Base-by-base conservation (phyloP, 1,140 invertebrate species). In the Samia ricini region DNA sequence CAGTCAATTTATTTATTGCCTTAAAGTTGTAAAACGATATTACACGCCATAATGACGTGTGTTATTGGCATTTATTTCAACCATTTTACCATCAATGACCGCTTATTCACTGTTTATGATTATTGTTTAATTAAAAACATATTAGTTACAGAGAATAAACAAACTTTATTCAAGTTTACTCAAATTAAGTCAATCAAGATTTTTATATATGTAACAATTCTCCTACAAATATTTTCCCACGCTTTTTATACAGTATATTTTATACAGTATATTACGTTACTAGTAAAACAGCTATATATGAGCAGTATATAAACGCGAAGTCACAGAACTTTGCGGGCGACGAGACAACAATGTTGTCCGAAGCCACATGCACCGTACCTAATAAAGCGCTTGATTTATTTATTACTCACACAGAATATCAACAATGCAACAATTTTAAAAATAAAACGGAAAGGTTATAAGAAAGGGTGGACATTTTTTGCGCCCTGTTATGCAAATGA, bases 1-100 rank as follows among this genome's bases (percentile, higher is more conserved):
- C 83, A 89, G 85, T 88, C 83, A 83, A 85, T 88, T 84, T 87
- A 88, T 89, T 89, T 89, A 89, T 88, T 86, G 85, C 87, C 76
- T 80, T 83, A 76, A 85, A 88, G 85, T 88, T 87, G 87, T 89
- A 88, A 89, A 89, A 82, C 83, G 74, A 88, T 89, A 87, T 88
- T 87, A 88, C 79, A 88, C 80, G 84, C 79, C 68, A 85, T 89
- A 87, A 89, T 89, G 80, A 89, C 68, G 87, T 86, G 85, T 85
- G 84, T 83, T 85, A 88, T 86, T 85, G 84, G 80, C 78, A 79
- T 89, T 87, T 84, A 86, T 89, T 84, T 77, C 73, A 81, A 81
- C 74, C 75, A 78, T 83, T 83, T 77, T 79, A 83, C 79, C 82
- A 84, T 83, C 81, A 85, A 75, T 85, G 72, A 83, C 79, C 77